phyloP scores from a whole-genome alignment of 1,140 invertebrate genomes.

The Papilio polyxenes region DNA sequence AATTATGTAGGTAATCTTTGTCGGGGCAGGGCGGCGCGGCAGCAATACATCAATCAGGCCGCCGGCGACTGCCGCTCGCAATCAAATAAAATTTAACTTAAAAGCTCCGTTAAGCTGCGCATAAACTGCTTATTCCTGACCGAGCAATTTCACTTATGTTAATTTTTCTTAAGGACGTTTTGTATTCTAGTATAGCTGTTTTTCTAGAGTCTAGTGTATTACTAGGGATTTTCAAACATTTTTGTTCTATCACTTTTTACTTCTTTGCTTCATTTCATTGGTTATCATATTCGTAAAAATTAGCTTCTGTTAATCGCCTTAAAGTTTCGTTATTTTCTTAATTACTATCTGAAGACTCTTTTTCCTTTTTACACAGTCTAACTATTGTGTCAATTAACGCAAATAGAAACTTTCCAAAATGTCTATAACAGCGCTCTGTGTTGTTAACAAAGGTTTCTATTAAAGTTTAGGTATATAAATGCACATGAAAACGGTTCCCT shows the following conservation, averaged over 20 bases:
- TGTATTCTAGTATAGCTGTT: neutral
- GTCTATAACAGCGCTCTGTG: neutral
- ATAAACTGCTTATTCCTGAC: conserved; percentile 64
- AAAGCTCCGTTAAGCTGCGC: conserved; percentile 63
- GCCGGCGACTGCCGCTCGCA: conserved; percentile 63
- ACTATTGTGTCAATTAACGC: no score
- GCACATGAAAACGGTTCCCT: conserved; percentile 21
- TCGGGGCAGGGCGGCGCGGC: conserved; percentile 43
- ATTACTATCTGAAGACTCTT: neutral
- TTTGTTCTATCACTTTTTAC: no score
- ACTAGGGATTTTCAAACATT: no score
- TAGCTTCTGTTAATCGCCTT: neutral
- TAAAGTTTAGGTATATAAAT: neutral
- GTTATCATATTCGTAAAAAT: neutral
- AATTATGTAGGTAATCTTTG: conserved; percentile 56
- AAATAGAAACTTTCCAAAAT: neutral
- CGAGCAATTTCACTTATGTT: conserved; percentile 43
- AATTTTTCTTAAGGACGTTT: neutral
- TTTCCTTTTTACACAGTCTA: no score
- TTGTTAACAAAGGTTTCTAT: conserved; percentile 26
- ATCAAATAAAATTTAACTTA: conserved; percentile 78
- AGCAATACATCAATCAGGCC: conserved; percentile 74
- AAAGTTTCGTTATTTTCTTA: neutral
- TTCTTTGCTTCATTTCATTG: no score
- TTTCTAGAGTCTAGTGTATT: no score